Conservation (phyloP, 2,888 invertebrate species). For the Aproaerema taeniolella region DNA sequence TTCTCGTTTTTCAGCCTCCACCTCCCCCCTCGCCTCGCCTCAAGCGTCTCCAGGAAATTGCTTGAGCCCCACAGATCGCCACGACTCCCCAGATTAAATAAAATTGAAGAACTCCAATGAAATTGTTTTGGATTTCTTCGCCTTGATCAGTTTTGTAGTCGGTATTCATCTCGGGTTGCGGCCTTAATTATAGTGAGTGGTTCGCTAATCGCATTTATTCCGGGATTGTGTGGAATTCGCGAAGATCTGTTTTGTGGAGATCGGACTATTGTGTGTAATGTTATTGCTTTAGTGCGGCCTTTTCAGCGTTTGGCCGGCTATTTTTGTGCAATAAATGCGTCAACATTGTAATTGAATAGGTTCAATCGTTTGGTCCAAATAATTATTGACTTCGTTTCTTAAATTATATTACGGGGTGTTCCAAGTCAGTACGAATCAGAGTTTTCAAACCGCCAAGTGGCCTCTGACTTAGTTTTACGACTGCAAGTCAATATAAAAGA, state of each 20-base stretch:
- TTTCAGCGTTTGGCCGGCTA: constrained; percentile 19
- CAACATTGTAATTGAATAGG: neutral
- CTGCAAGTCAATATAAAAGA: no score
- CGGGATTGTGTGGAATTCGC: constrained; percentile 28
- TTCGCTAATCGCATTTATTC: constrained; percentile 54
- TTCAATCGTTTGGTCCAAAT: no score
- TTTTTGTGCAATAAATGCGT: constrained; percentile 15
- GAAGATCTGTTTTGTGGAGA: constrained; percentile 19
- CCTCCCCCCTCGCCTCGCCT: constrained; percentile 30
- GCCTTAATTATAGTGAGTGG: constrained; percentile 60
- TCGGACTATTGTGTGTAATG: constrained; percentile 16
- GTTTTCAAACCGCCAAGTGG: no score
- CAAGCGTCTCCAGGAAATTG: constrained; percentile 58
- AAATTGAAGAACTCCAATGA: constrained; percentile 65
- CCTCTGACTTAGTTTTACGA: no score
- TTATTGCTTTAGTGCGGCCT: constrained; percentile 14
- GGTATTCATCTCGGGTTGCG: constrained; percentile 44
- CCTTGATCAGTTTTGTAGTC: constrained; percentile 50
- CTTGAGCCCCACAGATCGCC: constrained; percentile 62
- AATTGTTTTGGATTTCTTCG: constrained; percentile 64
- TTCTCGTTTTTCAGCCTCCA: constrained; percentile 68
- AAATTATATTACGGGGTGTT: no score
- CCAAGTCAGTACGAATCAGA: no score
- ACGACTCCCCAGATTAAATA: constrained; percentile 66
- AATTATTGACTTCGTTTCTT: no score